phyloP scores from a whole-genome alignment of 2,888 invertebrate species.

The Cephus pulcher region DNA sequence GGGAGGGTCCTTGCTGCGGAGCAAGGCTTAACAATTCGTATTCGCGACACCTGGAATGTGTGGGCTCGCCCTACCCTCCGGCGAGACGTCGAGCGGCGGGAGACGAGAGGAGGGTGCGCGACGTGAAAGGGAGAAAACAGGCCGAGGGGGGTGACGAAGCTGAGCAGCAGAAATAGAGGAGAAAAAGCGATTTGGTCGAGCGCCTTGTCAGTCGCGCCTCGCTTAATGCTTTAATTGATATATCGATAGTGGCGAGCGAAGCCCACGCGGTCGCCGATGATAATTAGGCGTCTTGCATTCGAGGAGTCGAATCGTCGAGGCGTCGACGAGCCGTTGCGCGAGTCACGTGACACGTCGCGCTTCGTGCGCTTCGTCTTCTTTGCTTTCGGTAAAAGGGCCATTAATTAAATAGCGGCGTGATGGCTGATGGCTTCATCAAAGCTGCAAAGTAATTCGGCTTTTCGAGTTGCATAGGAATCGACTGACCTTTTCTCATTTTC shows the following conservation, averaged over 20 bases:
- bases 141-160: conserved; percentile 9
- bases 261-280: conserved; percentile 46
- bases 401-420: conserved; percentile 7
- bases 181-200: conserved; percentile 50
- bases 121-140: not conserved
- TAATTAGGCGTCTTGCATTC: conserved; percentile 42
- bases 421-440: not conserved
- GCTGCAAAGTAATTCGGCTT: too few species aligned
- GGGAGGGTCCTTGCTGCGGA: too few species aligned
- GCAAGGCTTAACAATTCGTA: too few species aligned
- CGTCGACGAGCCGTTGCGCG: too few species aligned
- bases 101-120: conserved; percentile 20
- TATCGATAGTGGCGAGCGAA: conserved; percentile 50
- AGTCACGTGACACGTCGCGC: not conserved
- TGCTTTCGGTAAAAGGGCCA: conserved; percentile 16
- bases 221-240: conserved; percentile 64
- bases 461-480: too few species aligned
- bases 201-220: conserved; percentile 52
- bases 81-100: conserved; percentile 1
- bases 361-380: not conserved
- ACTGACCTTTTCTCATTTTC: too few species aligned
- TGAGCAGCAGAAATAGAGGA: conserved; percentile 32
- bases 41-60: too few species aligned
- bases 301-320: not conserved
- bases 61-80: not conserved